phyloP scores from a whole-genome alignment of 2,888 invertebrate species.

The Bombylius discolor region DNA sequence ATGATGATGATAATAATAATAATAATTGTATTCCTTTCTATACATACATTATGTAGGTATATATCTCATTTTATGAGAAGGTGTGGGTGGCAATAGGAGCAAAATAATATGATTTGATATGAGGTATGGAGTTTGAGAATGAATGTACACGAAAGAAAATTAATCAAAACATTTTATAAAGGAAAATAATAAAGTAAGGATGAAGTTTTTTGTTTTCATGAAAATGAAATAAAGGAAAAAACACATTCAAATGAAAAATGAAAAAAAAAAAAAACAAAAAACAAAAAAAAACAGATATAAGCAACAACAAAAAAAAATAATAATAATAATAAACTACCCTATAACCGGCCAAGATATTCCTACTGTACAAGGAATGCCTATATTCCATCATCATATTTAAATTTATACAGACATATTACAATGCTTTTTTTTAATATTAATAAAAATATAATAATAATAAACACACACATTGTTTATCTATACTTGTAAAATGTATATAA shows the following conservation, averaged over 20 bases:
- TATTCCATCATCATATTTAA: too few species aligned
- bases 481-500: too few species aligned
- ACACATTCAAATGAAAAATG: too few species aligned
- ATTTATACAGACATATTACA: too few species aligned
- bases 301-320: too few species aligned
- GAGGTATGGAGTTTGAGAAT: not conserved
- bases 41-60: too few species aligned
- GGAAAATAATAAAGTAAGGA: constrained; percentile 33
- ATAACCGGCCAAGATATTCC: not conserved
- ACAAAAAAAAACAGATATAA: not conserved
- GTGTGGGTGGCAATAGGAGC: too few species aligned
- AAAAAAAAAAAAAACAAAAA: not conserved
- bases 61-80: too few species aligned
- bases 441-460: too few species aligned
- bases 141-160: constrained; percentile 24
- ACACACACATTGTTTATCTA: too few species aligned
- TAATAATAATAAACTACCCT: not conserved
- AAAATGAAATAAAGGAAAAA: constrained; percentile 3
- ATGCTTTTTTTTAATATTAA: too few species aligned
- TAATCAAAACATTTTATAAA: constrained; percentile 38
- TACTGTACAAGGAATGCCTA: not conserved
- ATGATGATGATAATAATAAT: not conserved
- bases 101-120: not conserved
- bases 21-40: too few species aligned
- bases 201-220: constrained; percentile 6